These are phyloP conservation scores for Dromaius novaehollandiae DNA, from an alignment of 2,113 vertebrate species.

Conservation along the genomic window DNA sequence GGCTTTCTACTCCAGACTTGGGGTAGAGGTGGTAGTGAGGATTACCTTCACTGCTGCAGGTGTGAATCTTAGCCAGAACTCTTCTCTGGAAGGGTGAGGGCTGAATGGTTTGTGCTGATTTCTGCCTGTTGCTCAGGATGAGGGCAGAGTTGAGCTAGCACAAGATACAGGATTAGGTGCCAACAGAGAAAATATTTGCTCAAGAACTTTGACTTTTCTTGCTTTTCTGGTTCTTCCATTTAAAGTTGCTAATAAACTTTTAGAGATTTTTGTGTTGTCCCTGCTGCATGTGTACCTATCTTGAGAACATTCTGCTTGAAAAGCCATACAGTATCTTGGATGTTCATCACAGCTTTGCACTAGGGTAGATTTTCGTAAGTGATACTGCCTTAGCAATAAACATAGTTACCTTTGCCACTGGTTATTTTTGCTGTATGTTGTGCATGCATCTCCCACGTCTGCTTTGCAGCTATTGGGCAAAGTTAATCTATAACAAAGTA, in stretches of 20 bases:
- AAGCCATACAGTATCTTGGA: not conserved
- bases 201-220: not conserved
- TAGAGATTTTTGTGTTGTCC: not conserved
- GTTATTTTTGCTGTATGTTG: too few relatives aligned
- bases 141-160: not conserved
- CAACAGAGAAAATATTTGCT: constrained; percentile 5
- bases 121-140: not conserved
- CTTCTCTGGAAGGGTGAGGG: not conserved
- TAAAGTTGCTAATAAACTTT: not conserved
- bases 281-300: not conserved
- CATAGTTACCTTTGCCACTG: too few relatives aligned
- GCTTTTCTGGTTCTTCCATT: not conserved
- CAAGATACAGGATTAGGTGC: not conserved
- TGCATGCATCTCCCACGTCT: fast-evolving
- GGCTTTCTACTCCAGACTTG: not conserved
- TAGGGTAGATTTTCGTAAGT: not conserved
- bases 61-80: not conserved
- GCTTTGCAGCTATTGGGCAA: not conserved
- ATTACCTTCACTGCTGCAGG: fast-evolving
- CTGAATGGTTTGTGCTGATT: not conserved
- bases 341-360: not conserved
- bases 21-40: not conserved
- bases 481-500: not conserved
- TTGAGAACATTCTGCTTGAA: not conserved
- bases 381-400: not conserved